Percentiles rank a stretch among this genome's conserved stretches.
phyloP scores from a whole-genome alignment of 1,140 invertebrate species.

The Penaeus japonicus region DNA sequence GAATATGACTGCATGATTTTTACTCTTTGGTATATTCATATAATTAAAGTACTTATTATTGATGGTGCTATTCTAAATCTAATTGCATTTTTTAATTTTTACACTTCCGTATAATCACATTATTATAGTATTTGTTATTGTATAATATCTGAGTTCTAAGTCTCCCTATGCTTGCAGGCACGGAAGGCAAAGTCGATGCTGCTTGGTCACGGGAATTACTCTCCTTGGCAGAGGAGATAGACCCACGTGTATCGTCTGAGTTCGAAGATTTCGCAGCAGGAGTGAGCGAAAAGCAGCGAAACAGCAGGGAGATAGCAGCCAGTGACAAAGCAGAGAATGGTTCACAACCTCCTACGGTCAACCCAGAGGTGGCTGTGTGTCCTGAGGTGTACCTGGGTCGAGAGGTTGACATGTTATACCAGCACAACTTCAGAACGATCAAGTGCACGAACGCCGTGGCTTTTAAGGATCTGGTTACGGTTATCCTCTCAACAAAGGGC shows the following conservation, averaged over 20 bases:
- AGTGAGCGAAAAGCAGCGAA: no score
- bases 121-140: background rate
- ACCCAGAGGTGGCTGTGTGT: background rate
- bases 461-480: conserved; percentile 17
- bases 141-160: background rate
- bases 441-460: background rate
- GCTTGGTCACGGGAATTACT: conserved; percentile 10
- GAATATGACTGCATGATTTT: no score
- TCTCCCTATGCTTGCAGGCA: background rate
- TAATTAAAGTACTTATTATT: no score
- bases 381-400: conserved; percentile 11
- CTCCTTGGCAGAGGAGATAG: conserved; percentile 4
- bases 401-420: background rate
- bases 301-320: no score
- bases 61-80: no score
- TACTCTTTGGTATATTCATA: no score
- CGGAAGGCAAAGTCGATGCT: background rate
- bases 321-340: no score
- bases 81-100: no score
- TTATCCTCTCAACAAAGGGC: conserved; percentile 23
- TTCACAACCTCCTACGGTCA: no score
- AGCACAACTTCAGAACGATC: background rate
- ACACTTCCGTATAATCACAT: no score
- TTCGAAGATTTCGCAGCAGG: no score
- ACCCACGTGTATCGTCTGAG: background rate